A percentile compares a stretch with the other conserved stretches of the same genome.
Evolutionary conservation across 2,113 vertebrate genomes (phyloP).

Genomic region (Miniopterus natalensis): DNA sequence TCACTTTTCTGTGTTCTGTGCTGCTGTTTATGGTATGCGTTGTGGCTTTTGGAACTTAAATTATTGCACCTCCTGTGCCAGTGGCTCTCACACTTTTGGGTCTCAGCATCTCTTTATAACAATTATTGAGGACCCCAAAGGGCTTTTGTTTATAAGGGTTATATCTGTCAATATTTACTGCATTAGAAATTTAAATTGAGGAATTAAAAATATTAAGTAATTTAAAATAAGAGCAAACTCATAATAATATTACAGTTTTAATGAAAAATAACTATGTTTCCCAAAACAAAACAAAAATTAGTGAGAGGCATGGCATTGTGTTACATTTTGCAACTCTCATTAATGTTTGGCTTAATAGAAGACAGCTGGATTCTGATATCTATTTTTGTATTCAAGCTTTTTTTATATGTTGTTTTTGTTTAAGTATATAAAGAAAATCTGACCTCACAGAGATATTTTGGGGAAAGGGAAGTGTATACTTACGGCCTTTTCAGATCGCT

Average conservation of each 20-base stretch:
- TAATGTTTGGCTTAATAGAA: neutral
- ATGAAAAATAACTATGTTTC: neutral
- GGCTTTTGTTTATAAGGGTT: neutral
- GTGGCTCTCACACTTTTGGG: neutral
- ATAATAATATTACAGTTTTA: neutral
- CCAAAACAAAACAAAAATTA: neutral
- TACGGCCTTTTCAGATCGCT: neutral
- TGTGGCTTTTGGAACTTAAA: neutral
- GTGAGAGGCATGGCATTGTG: neutral
- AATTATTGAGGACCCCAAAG: neutral
- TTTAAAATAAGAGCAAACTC: neutral
- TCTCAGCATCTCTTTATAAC: neutral
- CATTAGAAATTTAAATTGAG: neutral
- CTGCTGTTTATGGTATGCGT: neutral
- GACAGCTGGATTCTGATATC: neutral
- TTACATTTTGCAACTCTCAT: neutral
- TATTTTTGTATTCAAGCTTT: neutral
- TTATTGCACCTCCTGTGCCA: neutral
- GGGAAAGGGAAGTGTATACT: neutral
- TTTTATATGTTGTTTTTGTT: neutral
- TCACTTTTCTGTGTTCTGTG: neutral
- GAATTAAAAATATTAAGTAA: neutral
- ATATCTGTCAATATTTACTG: neutral
- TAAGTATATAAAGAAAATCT: neutral
- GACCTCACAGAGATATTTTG: neutral